Evolutionary conservation across 2,113 vertebrate genomes (phyloP).

Genomic region (Sturnus vulgaris): DNA sequence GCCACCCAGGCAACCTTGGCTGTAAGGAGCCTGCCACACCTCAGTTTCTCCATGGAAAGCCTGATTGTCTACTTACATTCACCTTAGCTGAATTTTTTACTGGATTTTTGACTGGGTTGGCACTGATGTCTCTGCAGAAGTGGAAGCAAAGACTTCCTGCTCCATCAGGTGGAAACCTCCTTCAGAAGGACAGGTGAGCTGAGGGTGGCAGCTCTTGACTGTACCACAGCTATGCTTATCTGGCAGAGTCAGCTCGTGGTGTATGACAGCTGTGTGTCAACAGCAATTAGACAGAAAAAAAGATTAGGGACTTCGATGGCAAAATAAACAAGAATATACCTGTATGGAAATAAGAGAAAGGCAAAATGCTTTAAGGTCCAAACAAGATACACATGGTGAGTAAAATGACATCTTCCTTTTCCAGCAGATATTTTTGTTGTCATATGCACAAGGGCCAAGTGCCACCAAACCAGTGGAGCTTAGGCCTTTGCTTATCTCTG

Average conservation of each 20-base stretch:
- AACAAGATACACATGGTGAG: background rate
- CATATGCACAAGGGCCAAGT: background rate
- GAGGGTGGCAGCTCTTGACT: background rate
- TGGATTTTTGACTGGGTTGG: background rate
- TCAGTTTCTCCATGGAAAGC: background rate
- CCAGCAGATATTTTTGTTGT: background rate
- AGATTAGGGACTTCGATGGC: background rate
- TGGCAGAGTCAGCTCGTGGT: accelerated
- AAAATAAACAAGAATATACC: background rate
- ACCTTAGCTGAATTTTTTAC: background rate
- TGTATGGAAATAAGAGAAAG: background rate
- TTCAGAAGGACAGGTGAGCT: background rate
- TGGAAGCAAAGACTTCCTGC: background rate
- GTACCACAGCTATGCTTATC: background rate
- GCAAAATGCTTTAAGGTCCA: background rate
- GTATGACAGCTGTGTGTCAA: background rate
- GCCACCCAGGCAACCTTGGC: accelerated
- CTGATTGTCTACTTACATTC: background rate
- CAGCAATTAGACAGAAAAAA: background rate
- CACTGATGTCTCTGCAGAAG: background rate
- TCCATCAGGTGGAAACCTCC: background rate
- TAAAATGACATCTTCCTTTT: background rate
- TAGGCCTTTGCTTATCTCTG: background rate
- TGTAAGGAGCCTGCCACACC: background rate
- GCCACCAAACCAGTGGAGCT: background rate